Evolutionary conservation across 2,888 invertebrate species (phyloP), one percentile per base, ranked within the genome.

Genomic region (Heliconius cydno): DNA sequence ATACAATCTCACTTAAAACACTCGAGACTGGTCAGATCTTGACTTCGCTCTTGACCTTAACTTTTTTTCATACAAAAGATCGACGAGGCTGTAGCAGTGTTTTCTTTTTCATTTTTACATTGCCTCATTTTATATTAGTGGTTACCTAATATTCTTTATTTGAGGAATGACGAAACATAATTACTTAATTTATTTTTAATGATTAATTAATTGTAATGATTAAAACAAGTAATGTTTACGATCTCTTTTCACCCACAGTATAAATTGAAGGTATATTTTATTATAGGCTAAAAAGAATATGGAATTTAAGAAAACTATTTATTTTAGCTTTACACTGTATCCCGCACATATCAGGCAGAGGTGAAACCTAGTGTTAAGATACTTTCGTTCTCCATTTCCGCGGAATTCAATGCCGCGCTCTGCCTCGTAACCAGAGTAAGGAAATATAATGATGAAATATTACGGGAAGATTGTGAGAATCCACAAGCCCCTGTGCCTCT

Each of bases 21-120:
- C 75, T 75, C 22, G 75, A 60, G 74, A 74, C 67, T 38, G 78
- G 57, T 72, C 78, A 78, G 22, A 52, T 74, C 73, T 77, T 60
- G 63, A 70, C 70, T 68, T 30, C 15, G 63, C 77, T 65, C 65
- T 78, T 78, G 78, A 78, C 78, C 78, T 78, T 74, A 19, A 52
- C 34, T 72, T 52, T 70, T 70, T 78, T 77, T 78, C 73, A 30
- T 78, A 60, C 57, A 67, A 73, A 67, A 78, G 57, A 67, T 38
- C 41, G 57, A 67, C 67, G 60, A 60, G 52, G 67, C 41, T 68
- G 67, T 78, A 25, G 52, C 75, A 28, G 75, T 60, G 25, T 34
- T 60, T 73, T 73, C 38, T 60, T 70, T 70, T 70, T 41, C 15
- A 30, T 72, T 74, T 60, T 74, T 74, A 2, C 38, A 74, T 38